Base-by-base conservation (phyloP, 2,797 vertebrate species). In the Telmatherina bonti region DNA sequence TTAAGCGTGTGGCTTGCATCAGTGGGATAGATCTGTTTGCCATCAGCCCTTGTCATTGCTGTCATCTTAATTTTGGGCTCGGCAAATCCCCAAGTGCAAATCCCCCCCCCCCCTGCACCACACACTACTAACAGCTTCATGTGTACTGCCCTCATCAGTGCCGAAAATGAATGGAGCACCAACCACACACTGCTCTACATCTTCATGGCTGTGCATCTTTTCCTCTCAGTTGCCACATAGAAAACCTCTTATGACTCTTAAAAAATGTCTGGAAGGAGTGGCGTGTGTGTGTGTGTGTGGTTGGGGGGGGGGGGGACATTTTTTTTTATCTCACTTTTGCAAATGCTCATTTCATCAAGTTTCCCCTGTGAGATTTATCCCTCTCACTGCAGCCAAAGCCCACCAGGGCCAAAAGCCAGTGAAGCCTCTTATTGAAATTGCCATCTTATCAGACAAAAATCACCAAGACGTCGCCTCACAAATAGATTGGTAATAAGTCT, bases 401-500 rank as follows among this genome's bases (percentile, higher is more conserved):
- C 84, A 80, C 70, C 43, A 82, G 91, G 85, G 84, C 82, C 83
- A 75, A 52, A 76, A 82, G 88, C 81, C 81, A 72, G 70, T 35
- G 82, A 86, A 90, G 87, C 86, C 85, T 90, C 89, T 93, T 93
- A 92, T 88, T 92, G 90, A 92, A 94, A 93, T 89, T 88, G 88
- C 83, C 88, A 86, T 90, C 89, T 93, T 92, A 94, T 92, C 91
- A 79, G 65, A 69, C 64, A 51, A 88, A 91, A 90, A 93, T 93
- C 85, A 53, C 83, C 72, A 22, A 78, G 88, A 88, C 89, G 80
- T 85, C 67, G 73, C 90, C 89, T 90, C 84, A 80, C 88, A 91
- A 92, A 93, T 86, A 88, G 81, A 92, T 79, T 64, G 72, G 85
- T 89, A 92, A 93, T 91, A 92, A 89, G 89, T 91, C 85, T 84